Evolutionary conservation across 2,113 vertebrate genomes (phyloP).

Genomic region (Anguilla japonica): DNA sequence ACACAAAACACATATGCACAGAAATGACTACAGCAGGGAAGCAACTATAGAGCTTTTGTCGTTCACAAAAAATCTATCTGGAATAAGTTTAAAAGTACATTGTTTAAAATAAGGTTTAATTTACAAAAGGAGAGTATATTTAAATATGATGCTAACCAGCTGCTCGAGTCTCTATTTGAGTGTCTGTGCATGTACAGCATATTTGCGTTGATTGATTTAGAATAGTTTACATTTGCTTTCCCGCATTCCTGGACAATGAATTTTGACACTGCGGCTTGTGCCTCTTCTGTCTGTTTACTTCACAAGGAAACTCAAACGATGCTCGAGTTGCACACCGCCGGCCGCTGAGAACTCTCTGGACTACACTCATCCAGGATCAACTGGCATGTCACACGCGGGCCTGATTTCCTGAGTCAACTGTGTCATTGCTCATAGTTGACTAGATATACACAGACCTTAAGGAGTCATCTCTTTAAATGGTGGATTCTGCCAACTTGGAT

Average conservation of each 20-base stretch:
- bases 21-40: neutral
- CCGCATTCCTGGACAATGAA: neutral
- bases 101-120: neutral
- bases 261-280: neutral
- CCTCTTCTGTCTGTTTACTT: neutral
- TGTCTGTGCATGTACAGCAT: neutral
- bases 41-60: neutral
- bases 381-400: neutral
- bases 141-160: neutral
- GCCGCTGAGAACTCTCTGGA: neutral
- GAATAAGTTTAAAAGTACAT: neutral
- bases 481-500: neutral
- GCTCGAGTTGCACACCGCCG: neutral
- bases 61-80: neutral
- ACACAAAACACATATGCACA: neutral
- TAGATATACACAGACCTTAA: neutral
- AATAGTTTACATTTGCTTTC: neutral
- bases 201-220: neutral
- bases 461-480: neutral
- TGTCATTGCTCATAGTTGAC: neutral
- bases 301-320: neutral
- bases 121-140: neutral
- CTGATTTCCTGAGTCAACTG: neutral
- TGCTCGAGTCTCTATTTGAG: neutral
- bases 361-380: neutral